Conservation (phyloP, 2,888 invertebrate genomes). For the Cylindroiulus punctatus region DNA sequence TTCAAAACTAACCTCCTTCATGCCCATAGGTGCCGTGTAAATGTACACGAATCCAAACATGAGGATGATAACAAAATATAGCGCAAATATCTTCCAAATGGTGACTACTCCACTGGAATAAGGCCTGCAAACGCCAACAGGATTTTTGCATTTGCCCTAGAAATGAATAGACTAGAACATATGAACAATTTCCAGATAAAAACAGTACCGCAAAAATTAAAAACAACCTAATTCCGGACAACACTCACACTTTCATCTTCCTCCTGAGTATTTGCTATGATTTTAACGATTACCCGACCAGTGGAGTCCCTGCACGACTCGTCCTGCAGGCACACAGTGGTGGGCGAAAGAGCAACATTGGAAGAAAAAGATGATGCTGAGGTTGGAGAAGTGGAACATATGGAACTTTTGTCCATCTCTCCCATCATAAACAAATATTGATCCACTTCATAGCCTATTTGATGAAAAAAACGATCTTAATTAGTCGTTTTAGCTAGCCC, state of each 20-base stretch:
- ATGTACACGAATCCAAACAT: constrained; percentile 49
- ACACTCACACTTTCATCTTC: background rate
- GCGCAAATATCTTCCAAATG: constrained; percentile 22
- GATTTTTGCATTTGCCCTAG: background rate
- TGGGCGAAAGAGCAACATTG: background rate
- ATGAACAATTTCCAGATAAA: background rate
- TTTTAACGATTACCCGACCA: background rate
- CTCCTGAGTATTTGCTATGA: background rate
- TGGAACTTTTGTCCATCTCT: constrained; percentile 41
- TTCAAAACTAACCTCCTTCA: constrained; percentile 25
- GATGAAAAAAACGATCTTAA: background rate
- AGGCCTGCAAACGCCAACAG: background rate
- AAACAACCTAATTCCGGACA: background rate
- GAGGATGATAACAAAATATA: constrained; percentile 27
- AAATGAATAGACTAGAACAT: background rate
- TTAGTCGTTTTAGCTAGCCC: too few species aligned
- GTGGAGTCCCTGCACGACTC: background rate
- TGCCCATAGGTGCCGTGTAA: constrained; percentile 13
- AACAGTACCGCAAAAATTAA: background rate
- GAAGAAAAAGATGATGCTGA: constrained; percentile 35
- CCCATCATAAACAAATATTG: background rate
- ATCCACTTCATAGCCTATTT: constrained; percentile 11
- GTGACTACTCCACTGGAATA: constrained; percentile 12
- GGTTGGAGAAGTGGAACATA: constrained; percentile 35
- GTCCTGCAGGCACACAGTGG: background rate